A percentile compares a stretch with the other conserved stretches of the same genome.
Conservation (phyloP, 2,797 vertebrate species). For the Prunella strophiata region DNA sequence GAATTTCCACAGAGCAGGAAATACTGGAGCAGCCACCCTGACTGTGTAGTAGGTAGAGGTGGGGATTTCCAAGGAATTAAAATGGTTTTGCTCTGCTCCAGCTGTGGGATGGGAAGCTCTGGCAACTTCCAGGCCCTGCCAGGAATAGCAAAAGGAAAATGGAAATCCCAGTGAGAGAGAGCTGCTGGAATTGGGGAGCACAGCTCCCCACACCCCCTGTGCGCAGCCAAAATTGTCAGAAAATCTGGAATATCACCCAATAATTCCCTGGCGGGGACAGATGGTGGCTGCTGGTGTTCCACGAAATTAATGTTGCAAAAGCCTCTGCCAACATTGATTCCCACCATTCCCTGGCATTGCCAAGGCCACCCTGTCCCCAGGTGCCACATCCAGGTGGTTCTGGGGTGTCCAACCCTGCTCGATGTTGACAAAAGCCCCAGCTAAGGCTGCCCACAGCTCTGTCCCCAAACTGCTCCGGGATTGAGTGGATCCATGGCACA, state of each 20-base stretch:
- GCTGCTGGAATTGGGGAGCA: background rate
- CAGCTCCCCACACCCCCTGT: accelerated
- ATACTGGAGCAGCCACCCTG: background rate
- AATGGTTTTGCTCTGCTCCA: background rate
- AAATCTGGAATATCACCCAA: accelerated
- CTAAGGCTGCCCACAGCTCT: background rate
- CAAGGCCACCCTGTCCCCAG: background rate
- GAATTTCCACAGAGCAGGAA: background rate
- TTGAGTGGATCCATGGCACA: accelerated
- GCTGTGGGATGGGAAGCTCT: background rate
- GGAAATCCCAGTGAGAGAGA: background rate
- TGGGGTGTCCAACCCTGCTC: background rate
- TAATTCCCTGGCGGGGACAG: background rate
- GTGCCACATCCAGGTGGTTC: background rate
- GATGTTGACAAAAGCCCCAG: background rate
- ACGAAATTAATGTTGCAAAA: background rate
- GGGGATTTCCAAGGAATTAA: background rate
- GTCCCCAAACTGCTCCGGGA: accelerated
- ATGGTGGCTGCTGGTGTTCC: background rate
- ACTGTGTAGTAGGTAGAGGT: background rate
- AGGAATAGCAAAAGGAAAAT: background rate
- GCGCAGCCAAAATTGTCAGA: background rate
- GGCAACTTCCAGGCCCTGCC: background rate
- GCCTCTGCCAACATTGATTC: accelerated
- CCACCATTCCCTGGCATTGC: background rate